Percentiles rank a stretch among this genome's conserved stretches.
These are phyloP conservation scores for Linnaemya tessellans DNA, from an alignment of 2,888 invertebrate species.

Conservation along the genomic window DNA sequence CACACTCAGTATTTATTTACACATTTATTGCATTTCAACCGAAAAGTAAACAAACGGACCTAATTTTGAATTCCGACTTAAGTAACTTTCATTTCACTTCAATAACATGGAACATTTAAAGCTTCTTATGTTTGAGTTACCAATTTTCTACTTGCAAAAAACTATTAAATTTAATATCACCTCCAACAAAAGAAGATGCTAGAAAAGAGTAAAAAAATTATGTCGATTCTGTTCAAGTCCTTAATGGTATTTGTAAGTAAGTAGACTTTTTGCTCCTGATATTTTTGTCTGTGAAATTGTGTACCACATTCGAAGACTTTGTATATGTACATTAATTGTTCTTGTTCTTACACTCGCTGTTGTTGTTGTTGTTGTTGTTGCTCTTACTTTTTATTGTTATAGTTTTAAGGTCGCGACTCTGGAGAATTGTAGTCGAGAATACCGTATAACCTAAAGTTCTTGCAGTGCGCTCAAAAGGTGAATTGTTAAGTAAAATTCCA, in stretches of 20 bases:
- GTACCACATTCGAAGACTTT: conserved; percentile 2
- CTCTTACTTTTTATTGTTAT: conserved; percentile 20
- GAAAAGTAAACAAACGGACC: no score
- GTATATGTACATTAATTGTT: conserved; percentile 18
- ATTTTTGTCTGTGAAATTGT: neutral
- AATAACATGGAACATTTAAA: neutral
- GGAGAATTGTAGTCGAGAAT: conserved; percentile 52
- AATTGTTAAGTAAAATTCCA: conserved; percentile 67
- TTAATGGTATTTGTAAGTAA: conserved; percentile 18
- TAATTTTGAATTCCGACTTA: neutral
- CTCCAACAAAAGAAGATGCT: neutral
- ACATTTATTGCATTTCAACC: no score
- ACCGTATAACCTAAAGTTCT: conserved; percentile 34
- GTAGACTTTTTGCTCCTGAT: neutral
- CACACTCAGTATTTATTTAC: no score
- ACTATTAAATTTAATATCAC: neutral
- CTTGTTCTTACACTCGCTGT: conserved; percentile 19
- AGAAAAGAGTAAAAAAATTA: conserved; percentile 20
- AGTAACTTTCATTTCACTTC: neutral
- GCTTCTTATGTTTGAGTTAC: neutral
- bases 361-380: neutral
- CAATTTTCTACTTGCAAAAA: neutral
- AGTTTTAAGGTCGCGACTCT: conserved; percentile 65
- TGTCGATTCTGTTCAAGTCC: neutral
- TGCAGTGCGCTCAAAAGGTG: conserved; percentile 56